Base-by-base conservation (phyloP, 2,888 invertebrate genomes). In the Liopterus haemorrhoidalis region DNA sequence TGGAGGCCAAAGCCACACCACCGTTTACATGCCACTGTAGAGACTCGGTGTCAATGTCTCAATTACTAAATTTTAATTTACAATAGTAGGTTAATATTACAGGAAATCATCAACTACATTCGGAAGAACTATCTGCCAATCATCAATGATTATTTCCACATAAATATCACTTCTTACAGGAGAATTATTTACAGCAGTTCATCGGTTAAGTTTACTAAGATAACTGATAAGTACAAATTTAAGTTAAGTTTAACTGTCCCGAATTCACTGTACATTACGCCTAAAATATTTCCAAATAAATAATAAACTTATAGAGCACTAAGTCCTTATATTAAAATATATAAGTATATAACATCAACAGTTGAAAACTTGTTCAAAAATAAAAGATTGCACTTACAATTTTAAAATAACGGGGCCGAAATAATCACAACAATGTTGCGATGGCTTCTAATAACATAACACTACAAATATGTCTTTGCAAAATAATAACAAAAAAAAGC, bases 261-360 rank as follows among this genome's bases (percentile, higher is more conserved):
- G 54, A 50, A 50, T 38, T 44, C 32, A 59, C 60, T 64, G 62
- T 64, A 64, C 63, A 64, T 30, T 43, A 59, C 55, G 57, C 38
- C 55, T 57, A 61, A 60, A n/a, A 61, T 59, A 59, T 55, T 56
- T 57, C 56, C 59, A 61, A 65, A 65, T 63, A 64, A 66, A 64
- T 65, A 64, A 63, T 61, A 56, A 63, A 64, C 66, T 66, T 66
- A 67, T 25, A 63, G 16, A 62, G 63, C 67, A 68, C 67, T 68
- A 67, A 38, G 68, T 68, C 65, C 67, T 65, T 65, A 67, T 57
- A 66, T 65, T 66, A 66, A 66, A 66, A 67, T 65, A 67, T 67
- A 66, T 63, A 67, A 12, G 24, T 36, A 15, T 16, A 45, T 45
- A 67, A 67, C 65, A 63, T 65, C 65, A 68, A 68, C 68, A 68